Percentiles rank a stretch among this genome's conserved stretches.
Conservation (phyloP, 1,140 invertebrate species). For the Camponotus pennsylvanicus region DNA sequence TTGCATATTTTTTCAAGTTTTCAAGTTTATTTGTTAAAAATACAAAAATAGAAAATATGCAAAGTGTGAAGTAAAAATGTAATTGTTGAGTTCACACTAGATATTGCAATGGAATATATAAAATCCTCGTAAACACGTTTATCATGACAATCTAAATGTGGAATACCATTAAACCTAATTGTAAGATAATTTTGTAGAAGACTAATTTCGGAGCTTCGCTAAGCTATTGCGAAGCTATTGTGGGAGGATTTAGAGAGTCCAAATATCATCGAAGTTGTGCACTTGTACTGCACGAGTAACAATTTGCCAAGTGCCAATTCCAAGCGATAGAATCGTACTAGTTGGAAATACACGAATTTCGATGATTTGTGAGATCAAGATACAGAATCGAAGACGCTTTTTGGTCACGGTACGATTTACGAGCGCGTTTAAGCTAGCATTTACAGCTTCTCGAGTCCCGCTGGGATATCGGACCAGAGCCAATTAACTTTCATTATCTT, state of each 20-base stretch:
- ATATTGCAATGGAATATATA: neutral
- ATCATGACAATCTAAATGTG: no score
- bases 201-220: neutral
- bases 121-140: no score
- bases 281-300: neutral
- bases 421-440: slow-evolving; percentile 6
- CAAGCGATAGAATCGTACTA: neutral
- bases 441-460: neutral
- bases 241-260: neutral
- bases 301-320: neutral
- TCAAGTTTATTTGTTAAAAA: no score
- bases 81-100: neutral
- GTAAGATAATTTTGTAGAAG: neutral
- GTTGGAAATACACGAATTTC: neutral
- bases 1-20: no score
- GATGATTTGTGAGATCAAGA: neutral
- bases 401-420: neutral
- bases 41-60: no score
- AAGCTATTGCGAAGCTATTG: slow-evolving; percentile 16
- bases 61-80: neutral
- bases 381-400: neutral
- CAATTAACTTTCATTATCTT: slow-evolving; percentile 3
- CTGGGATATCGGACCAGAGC: neutral
- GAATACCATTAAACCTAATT: neutral
- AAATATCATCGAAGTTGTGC: neutral